phyloP scores from a whole-genome alignment of 2,888 invertebrate species.

The Pseudoips prasinana region DNA sequence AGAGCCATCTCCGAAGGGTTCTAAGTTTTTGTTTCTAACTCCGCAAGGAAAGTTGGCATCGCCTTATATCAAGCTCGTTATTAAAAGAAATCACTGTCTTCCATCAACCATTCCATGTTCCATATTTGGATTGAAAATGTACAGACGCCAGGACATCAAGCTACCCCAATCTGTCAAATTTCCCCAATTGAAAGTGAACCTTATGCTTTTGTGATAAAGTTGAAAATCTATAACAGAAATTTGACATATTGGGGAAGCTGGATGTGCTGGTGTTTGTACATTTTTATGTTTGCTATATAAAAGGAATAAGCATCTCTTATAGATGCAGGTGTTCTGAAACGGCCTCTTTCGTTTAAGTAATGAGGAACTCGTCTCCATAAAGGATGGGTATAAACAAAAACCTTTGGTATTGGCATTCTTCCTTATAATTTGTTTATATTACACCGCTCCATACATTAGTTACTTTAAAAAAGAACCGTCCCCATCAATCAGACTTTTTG shows the following conservation, averaged over 20 bases:
- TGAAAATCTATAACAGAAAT: too few relatives aligned
- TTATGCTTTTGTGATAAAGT: too few relatives aligned
- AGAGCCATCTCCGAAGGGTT: conserved; percentile 19
- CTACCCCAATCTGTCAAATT: too few relatives aligned
- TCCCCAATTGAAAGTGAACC: too few relatives aligned
- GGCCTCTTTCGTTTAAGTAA: conserved; percentile 37
- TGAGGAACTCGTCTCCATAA: conserved; percentile 38
- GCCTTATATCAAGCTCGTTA: conserved; percentile 65
- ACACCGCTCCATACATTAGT: conserved; percentile 16
- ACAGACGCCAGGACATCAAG: too few relatives aligned
- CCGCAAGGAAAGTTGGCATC: conserved; percentile 70
- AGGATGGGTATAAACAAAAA: conserved; percentile 29
- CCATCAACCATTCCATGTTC: conserved; percentile 50
- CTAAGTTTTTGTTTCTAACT: conserved; percentile 66
- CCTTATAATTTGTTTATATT: conserved; percentile 33
- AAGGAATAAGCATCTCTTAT: conserved; percentile 58
- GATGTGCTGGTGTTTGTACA: too few relatives aligned
- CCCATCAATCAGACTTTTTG: conserved; percentile 18
- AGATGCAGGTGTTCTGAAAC: conserved; percentile 50
- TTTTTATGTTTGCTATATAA: conserved; percentile 54
- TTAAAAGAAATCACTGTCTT: conserved; percentile 73
- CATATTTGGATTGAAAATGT: conserved; percentile 63
- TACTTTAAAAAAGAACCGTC: conserved; percentile 15
- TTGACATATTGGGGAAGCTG: too few relatives aligned
- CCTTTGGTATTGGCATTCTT: conserved; percentile 20